Evolutionary conservation across 2,113 vertebrate species (phyloP).

Genomic region (Tonatia bakeri): DNA sequence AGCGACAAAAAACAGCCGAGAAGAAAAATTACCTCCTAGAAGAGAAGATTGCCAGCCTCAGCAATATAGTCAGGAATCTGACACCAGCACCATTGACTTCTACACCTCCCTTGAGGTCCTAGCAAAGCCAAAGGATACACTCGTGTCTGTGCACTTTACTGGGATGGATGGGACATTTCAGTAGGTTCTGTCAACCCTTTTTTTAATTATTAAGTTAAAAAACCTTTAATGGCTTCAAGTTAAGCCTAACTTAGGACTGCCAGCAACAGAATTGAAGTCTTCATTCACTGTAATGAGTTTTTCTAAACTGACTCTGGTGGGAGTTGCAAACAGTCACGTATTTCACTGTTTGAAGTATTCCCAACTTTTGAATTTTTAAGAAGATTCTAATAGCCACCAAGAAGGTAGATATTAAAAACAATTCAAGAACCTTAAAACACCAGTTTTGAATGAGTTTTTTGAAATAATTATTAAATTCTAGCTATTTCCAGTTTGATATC

Average conservation of each 20-base stretch:
- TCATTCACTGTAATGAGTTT: slow-evolving; percentile 44
- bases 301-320: slow-evolving; percentile 6
- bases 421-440: slow-evolving; percentile 23
- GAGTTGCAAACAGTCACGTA: neutral
- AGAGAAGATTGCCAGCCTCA: slow-evolving; percentile 94
- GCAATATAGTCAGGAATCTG: slow-evolving; percentile 90
- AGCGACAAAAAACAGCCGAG: slow-evolving; percentile 88
- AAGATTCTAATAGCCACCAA: neutral
- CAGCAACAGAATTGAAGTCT: slow-evolving; percentile 34
- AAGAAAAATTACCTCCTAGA: slow-evolving; percentile 95
- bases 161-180: slow-evolving; percentile 65
- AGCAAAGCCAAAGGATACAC: slow-evolving; percentile 61
- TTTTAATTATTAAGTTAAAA: neutral
- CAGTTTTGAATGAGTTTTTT: slow-evolving; percentile 21
- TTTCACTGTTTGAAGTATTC: slow-evolving; percentile 45
- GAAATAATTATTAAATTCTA: neutral
- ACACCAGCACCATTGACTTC: slow-evolving; percentile 81
- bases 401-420: slow-evolving; percentile 23
- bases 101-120: slow-evolving; percentile 78
- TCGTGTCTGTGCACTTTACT: slow-evolving; percentile 69
- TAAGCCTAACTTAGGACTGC: slow-evolving; percentile 51
- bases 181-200: neutral
- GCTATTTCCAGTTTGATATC: slow-evolving; percentile 13
- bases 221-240: neutral
- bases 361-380: slow-evolving; percentile 14